Evolutionary conservation across 2,797 vertebrate genomes (phyloP), one percentile per base, ranked within the genome.

Genomic region (Hemitrygon akajei): DNA sequence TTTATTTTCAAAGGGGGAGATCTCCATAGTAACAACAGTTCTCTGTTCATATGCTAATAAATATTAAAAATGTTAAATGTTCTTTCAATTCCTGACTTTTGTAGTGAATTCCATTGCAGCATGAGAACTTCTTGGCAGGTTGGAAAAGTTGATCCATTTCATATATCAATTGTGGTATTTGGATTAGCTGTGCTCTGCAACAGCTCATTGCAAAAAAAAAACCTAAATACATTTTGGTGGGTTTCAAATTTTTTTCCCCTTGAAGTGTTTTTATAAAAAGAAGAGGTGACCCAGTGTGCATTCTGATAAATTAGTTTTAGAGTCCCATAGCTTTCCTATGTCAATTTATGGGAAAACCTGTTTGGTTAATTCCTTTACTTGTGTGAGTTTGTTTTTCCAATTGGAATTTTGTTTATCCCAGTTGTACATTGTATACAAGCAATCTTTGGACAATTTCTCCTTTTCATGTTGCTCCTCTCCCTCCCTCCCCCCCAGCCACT

Each of bases 81-180:
- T 89, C 60, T 89, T 89, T 37, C 60, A 37, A 63, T 86, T 86
- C 56, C 4, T 86, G 1, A 12, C 3, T 30, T 82, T 86, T 60
- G 18, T 60, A 5, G 56, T 86, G 27, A 60, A 86, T 89, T 89
- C 37, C 63, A 89, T 37, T 34, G 34, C n/a, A 69, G 63, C 7
- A 37, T 69, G 86, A 66, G 34, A 89, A 66, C 30, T 89, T n/a
- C 34, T 89, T 66, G 34, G n/a, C 60, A 89, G 86, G 60, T 89
- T 89, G 3, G 34, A 69, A 69, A 75, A 89, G 60, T 89, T 63
- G n/a, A 89, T 89, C 60, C 60, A 89, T 69, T 20, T 69, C 34
- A 37, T 34, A 18, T 20, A 37, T 40, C 63, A 20, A 3, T 69
- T 89, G 60, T 89, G 34, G 66, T 69, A 87, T 14, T n/a, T 87